Percentiles rank a stretch among this genome's conserved stretches.
Evolutionary conservation across 92 coral and sea anemone species (phyloP).

Genomic region (Phenganax subtilis): DNA sequence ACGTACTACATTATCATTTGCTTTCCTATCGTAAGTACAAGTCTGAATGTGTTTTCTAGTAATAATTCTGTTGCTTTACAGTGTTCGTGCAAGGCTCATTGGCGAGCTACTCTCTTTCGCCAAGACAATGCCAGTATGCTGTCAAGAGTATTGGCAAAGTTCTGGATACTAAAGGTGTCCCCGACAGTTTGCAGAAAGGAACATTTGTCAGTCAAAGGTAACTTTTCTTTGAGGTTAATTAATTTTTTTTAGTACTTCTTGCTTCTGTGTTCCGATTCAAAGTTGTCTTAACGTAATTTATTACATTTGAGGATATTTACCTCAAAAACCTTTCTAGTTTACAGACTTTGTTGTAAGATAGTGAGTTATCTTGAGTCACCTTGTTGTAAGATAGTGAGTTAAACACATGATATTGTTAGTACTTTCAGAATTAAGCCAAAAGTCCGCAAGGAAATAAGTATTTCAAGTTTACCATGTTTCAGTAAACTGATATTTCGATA

Average conservation of each 20-base stretch:
- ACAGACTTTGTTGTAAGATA: no score
- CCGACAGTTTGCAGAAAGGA: background rate
- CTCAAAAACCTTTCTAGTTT: no score
- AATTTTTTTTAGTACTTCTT: background rate
- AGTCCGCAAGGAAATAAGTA: no score
- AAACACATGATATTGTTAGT: no score
- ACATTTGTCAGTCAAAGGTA: slow-evolving; percentile 38
- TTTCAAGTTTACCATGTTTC: no score
- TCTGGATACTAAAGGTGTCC: background rate
- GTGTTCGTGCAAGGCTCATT: background rate
- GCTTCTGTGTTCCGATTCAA: background rate
- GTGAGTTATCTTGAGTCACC: no score
- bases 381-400: no score
- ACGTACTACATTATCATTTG: background rate
- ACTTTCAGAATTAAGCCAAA: no score
- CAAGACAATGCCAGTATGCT: slow-evolving; percentile 5
- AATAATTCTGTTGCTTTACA: background rate
- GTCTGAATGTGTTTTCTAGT: background rate
- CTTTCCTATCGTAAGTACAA: background rate
- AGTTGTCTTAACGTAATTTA: background rate
- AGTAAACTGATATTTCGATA: no score
- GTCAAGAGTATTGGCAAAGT: background rate
- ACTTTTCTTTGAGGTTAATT: background rate
- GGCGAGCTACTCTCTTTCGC: slow-evolving; percentile 3
- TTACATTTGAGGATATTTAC: no score